Percentiles rank a stretch among this genome's conserved stretches.
These are phyloP conservation scores for Pomatostomus ruficeps DNA, from an alignment of 2,113 vertebrate species.

Conservation along the genomic window DNA sequence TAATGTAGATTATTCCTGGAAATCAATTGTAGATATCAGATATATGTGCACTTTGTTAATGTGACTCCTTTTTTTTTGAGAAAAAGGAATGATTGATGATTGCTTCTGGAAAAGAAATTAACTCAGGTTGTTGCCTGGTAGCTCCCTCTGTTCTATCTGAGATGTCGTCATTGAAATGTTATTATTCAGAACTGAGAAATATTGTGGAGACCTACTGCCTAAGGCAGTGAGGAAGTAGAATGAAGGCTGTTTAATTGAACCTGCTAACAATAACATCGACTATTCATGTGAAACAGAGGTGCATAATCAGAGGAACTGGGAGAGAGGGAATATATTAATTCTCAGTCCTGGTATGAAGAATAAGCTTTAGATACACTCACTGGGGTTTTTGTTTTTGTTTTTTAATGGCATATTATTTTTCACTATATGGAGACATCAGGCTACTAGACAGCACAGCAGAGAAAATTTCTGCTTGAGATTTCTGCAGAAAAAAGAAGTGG, in stretches of 20 bases:
- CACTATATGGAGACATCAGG: background rate
- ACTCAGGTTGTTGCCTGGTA: background rate
- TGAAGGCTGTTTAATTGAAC: conserved; percentile 23
- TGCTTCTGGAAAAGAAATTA: conserved; percentile 26
- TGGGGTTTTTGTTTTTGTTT: background rate
- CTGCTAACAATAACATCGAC: background rate
- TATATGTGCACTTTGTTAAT: background rate
- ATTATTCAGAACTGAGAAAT: conserved; percentile 14
- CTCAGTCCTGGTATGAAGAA: background rate
- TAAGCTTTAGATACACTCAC: background rate
- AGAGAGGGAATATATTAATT: background rate
- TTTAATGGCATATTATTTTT: background rate
- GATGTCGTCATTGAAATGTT: background rate
- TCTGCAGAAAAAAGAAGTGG: background rate
- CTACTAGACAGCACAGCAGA: background rate
- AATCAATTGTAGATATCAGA: background rate
- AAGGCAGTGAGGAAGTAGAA: background rate
- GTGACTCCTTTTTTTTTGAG: background rate
- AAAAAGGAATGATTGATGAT: background rate
- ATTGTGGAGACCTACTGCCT: background rate
- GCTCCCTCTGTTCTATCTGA: background rate
- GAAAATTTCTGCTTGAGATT: background rate
- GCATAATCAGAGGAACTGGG: background rate
- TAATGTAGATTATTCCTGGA: background rate
- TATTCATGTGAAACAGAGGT: conserved; percentile 9